Evolutionary conservation across 2,888 invertebrate species (phyloP).

Genomic region (Lapara coniferarum): DNA sequence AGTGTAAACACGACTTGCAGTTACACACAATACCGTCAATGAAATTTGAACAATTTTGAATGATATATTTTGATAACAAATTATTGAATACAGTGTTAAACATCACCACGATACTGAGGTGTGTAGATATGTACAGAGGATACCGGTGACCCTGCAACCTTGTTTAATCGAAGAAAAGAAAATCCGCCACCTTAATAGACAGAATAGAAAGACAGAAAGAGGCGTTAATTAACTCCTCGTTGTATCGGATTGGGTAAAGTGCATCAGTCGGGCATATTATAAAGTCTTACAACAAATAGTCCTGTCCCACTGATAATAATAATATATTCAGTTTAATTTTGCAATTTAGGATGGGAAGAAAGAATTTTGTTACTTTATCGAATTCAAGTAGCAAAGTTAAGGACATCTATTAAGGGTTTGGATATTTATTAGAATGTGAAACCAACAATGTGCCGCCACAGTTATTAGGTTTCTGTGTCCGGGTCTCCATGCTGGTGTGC

Average conservation of each 20-base stretch:
- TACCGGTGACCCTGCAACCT: conserved; percentile 68
- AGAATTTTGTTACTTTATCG: conserved; percentile 33
- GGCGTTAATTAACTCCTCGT: conserved; percentile 52
- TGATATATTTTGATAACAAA: conserved; percentile 11
- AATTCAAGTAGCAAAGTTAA: conserved; percentile 43
- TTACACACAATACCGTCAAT: conserved; percentile 29
- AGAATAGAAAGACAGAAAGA: conserved; percentile 51
- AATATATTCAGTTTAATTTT: conserved; percentile 28
- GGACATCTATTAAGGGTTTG: conserved; percentile 51
- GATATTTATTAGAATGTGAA: conserved; percentile 66
- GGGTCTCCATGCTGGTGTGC: conserved; percentile 81
- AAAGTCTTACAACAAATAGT: conserved; percentile 27
- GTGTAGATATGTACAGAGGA: conserved; percentile 65
- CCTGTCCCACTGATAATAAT: conserved; percentile 19
- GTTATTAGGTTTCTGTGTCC: conserved; percentile 67
- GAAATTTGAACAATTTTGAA: not conserved
- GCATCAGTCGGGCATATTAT: conserved; percentile 44
- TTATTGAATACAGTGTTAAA: conserved; percentile 52
- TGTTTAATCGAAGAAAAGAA: conserved; percentile 69
- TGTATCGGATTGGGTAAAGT: conserved; percentile 62
- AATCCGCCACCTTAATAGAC: conserved; percentile 79
- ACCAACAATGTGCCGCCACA: conserved; percentile 62
- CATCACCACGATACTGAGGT: conserved; percentile 63
- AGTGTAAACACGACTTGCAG: conserved; percentile 16
- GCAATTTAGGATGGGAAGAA: conserved; percentile 33